Percentiles rank a stretch among this genome's conserved stretches.
Conservation (phyloP, 1,140 invertebrate species). For the Thalassaphorura encarpata region DNA sequence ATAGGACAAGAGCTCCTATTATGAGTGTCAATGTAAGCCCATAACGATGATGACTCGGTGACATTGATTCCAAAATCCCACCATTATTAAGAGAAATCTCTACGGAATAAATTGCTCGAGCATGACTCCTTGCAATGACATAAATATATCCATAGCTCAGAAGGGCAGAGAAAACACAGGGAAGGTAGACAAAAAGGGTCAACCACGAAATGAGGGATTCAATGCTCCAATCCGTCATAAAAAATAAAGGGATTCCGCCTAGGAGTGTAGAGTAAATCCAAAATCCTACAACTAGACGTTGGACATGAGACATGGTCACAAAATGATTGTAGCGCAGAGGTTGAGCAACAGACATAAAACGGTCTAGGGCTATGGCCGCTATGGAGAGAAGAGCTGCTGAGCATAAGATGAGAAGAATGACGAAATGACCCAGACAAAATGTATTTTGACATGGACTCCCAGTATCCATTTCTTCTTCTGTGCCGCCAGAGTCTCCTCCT, state of each 20-base stretch:
- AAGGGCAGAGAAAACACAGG: conserved; percentile 46
- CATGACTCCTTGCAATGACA: conserved; percentile 51
- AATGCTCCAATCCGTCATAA: neutral
- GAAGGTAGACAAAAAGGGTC: conserved; percentile 40
- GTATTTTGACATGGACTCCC: neutral
- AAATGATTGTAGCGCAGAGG: conserved; percentile 44
- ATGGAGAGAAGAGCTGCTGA: conserved; percentile 52
- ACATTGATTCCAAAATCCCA: conserved; percentile 17
- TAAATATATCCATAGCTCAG: conserved; percentile 57
- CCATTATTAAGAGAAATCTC: conserved; percentile 44
- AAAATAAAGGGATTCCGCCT: neutral
- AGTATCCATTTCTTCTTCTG: neutral
- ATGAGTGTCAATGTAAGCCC: conserved; percentile 53
- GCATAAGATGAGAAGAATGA: conserved; percentile 50
- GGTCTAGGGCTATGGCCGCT: conserved; percentile 54
- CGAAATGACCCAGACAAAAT: conserved; percentile 49
- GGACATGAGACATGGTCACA: conserved; percentile 29
- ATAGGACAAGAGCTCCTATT: conserved; percentile 49
- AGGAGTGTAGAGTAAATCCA: conserved; percentile 29
- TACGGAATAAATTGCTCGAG: conserved; percentile 53
- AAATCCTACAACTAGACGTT: conserved; percentile 28
- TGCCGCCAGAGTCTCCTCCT: conserved; percentile 23
- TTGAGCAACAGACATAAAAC: conserved; percentile 52
- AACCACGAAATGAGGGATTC: conserved; percentile 14
- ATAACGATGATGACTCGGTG: conserved; percentile 41